These are phyloP conservation scores for Tragelaphus strepsiceros DNA, from an alignment of 2,113 vertebrate species.

Conservation along the genomic window DNA sequence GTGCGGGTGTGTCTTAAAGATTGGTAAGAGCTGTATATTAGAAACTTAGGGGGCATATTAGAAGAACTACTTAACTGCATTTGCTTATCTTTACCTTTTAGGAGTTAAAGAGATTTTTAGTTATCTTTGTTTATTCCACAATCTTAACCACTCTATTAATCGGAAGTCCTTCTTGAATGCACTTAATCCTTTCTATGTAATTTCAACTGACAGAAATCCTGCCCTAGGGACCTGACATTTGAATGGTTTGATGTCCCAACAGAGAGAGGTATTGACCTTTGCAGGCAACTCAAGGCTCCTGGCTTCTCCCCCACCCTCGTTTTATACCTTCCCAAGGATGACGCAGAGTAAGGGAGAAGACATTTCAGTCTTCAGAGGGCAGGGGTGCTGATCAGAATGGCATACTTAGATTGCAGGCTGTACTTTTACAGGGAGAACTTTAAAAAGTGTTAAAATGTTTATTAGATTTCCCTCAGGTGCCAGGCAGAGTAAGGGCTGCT, in stretches of 20 bases:
- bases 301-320: background rate
- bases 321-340: background rate
- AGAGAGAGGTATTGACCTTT: background rate
- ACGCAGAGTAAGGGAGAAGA: background rate
- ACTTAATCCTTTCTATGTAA: background rate
- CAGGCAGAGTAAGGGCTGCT: background rate
- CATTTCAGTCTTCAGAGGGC: background rate
- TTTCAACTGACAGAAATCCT: background rate
- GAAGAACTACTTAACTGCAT: background rate
- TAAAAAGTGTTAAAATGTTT: background rate
- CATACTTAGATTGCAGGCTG: background rate
- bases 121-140: slow-evolving; percentile 14
- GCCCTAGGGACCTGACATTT: background rate
- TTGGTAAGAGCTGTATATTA: background rate
- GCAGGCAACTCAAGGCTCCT: background rate
- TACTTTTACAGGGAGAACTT: background rate
- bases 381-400: background rate
- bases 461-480: background rate
- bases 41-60: background rate
- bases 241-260: background rate
- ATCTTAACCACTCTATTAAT: background rate
- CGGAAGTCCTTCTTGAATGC: slow-evolving; percentile 5
- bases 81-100: slow-evolving; percentile 28
- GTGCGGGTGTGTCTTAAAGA: background rate
- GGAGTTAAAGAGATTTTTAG: background rate